phyloP scores from a whole-genome alignment of 2,797 vertebrate species.

The Bradypus variegatus region DNA sequence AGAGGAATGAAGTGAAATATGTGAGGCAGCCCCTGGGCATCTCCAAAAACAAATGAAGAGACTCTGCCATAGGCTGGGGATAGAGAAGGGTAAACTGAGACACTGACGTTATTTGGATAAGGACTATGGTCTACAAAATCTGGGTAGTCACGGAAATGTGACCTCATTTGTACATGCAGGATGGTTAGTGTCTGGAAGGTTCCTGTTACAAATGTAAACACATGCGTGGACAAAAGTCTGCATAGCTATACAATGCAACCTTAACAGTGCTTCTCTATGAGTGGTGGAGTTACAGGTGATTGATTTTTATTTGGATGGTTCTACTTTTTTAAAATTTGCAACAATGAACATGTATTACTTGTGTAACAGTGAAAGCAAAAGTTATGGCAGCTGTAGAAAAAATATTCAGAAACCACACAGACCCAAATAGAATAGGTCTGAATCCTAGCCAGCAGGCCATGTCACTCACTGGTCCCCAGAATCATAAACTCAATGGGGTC shows the following conservation, averaged over 20 bases:
- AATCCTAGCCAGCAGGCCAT: neutral
- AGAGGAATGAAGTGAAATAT: neutral
- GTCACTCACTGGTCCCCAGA: neutral
- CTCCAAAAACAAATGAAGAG: neutral
- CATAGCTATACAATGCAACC: neutral
- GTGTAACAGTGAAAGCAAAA: neutral
- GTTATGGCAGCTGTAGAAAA: neutral
- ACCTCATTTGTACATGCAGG: neutral
- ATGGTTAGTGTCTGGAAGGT: neutral
- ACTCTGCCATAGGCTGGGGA: neutral
- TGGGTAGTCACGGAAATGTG: neutral
- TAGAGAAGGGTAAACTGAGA: neutral
- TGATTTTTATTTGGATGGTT: neutral
- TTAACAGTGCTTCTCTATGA: neutral
- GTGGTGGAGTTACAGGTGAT: neutral
- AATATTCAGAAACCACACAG: neutral
- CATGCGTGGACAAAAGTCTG: neutral
- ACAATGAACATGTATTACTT: neutral
- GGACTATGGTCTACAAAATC: neutral
- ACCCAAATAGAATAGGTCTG: neutral
- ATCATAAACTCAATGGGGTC: neutral
- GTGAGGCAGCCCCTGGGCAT: neutral
- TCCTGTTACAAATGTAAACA: too few species aligned
- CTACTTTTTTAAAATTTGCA: neutral
- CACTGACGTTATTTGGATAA: neutral